These are phyloP conservation scores for Myxocyprinus asiaticus DNA, from an alignment of 2,113 vertebrate species.

Conservation along the genomic window DNA sequence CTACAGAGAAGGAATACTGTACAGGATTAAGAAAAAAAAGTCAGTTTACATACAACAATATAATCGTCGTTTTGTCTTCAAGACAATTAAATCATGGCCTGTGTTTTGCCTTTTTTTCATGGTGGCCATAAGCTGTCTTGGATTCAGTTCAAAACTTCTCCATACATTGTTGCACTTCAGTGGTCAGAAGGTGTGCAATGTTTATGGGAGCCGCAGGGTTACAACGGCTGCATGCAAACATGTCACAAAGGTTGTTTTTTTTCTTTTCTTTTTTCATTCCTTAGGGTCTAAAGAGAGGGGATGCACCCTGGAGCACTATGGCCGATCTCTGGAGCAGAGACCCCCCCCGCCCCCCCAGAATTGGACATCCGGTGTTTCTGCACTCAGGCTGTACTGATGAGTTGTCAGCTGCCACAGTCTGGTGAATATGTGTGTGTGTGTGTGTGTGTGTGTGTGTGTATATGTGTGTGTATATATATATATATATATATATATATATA, in stretches of 20 bases:
- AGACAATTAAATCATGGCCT: slow-evolving; percentile 67
- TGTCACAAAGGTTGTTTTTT: slow-evolving; percentile 81
- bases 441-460: no score
- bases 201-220: slow-evolving; percentile 86
- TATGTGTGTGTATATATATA: no score
- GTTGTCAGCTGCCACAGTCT: slow-evolving; percentile 60
- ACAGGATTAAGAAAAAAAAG: slow-evolving; percentile 92
- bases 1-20: slow-evolving; percentile 86
- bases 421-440: slow-evolving; percentile 59
- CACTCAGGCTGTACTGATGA: no score
- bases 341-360: slow-evolving; percentile 1
- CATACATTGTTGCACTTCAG: slow-evolving; percentile 74
- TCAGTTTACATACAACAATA: slow-evolving; percentile 88
- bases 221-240: slow-evolving; percentile 98
- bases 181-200: slow-evolving; percentile 87
- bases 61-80: slow-evolving; percentile 72
- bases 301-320: slow-evolving; percentile 37
- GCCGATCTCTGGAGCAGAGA: background rate
- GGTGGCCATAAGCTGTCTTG: slow-evolving; percentile 70
- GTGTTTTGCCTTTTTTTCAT: slow-evolving; percentile 57
- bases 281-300: slow-evolving; percentile 59
- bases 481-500: no score
- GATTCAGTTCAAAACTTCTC: slow-evolving; percentile 63
- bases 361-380: slow-evolving; percentile 6
- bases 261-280: slow-evolving; percentile 55